Percentiles rank a stretch among this genome's conserved stretches.
These are phyloP conservation scores for Sycophila texana DNA, from an alignment of 2,888 invertebrate species.

Conservation along the genomic window DNA sequence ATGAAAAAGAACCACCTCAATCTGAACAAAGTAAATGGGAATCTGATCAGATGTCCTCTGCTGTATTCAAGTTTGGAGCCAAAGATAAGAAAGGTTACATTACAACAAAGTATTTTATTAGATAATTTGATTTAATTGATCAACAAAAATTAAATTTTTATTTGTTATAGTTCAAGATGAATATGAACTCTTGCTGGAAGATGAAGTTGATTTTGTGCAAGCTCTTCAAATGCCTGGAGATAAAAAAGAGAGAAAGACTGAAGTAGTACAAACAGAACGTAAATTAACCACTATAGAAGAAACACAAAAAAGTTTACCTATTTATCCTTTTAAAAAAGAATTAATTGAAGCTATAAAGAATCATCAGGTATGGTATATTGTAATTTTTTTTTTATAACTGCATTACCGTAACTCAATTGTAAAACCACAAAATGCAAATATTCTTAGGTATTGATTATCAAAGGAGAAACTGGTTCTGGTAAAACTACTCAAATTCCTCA, in stretches of 20 bases:
- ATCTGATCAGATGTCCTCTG: conserved; percentile 95
- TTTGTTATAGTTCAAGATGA: conserved; percentile 80
- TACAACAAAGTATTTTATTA: not conserved
- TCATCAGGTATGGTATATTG: conserved; percentile 80
- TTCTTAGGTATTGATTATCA: conserved; percentile 88
- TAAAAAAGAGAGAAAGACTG: conserved; percentile 75
- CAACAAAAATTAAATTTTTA: conserved; percentile 1
- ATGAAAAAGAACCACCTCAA: conserved; percentile 80
- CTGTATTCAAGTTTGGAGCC: conserved; percentile 94
- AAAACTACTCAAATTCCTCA: conserved; percentile 99
- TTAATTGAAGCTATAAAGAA: conserved; percentile 93
- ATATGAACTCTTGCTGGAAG: conserved; percentile 95
- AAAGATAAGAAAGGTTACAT: conserved; percentile 82
- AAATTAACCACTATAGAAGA: conserved; percentile 83
- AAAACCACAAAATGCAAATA: not conserved
- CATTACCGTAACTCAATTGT: not conserved
- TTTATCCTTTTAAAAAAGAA: conserved; percentile 93
- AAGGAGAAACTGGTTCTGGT: conserved; percentile 99
- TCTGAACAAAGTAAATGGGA: conserved; percentile 97
- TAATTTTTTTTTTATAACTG: not conserved
- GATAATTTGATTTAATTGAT: not conserved
- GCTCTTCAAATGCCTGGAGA: conserved; percentile 86
- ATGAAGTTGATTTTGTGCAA: conserved; percentile 98
- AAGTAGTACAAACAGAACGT: conserved; percentile 73
- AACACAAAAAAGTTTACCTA: conserved; percentile 93